Percentiles rank a stretch among this genome's conserved stretches.
These are phyloP conservation scores for Zonitis immaculata DNA, from an alignment of 2,888 invertebrate genomes.

Conservation along the genomic window DNA sequence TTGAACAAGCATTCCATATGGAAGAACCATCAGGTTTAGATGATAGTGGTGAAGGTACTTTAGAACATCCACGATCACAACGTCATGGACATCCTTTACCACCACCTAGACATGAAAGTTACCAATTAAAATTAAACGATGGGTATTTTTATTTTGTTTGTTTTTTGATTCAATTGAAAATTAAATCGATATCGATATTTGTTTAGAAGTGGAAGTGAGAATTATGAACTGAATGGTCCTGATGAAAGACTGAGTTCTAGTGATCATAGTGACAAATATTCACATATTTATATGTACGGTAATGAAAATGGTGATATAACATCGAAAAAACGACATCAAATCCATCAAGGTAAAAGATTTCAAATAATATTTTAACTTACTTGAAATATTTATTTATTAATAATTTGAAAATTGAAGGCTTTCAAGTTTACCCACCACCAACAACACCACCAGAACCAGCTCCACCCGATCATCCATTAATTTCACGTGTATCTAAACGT, in stretches of 20 bases:
- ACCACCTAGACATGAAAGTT: conserved; percentile 74
- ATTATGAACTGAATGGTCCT: conserved; percentile 60
- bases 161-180: neutral
- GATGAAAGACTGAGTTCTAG: conserved; percentile 58
- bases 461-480: conserved; percentile 64
- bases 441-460: conserved; percentile 82
- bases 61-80: conserved; percentile 66
- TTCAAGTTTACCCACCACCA: conserved; percentile 78
- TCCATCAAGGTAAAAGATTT: conserved; percentile 26
- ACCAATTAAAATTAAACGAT: conserved; percentile 63
- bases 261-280: conserved; percentile 65
- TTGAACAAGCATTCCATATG: conserved; percentile 87
- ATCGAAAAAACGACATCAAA: conserved; percentile 32
- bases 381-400: neutral
- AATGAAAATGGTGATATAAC: conserved; percentile 52
- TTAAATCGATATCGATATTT: conserved; percentile 2
- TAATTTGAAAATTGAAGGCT: conserved; percentile 50
- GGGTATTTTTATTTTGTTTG: conserved; percentile 43
- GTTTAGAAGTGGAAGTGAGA: conserved; percentile 58
- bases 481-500: conserved; percentile 51
- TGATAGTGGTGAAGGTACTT: conserved; percentile 66
- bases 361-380: neutral
- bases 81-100: conserved; percentile 55
- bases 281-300: conserved; percentile 60
- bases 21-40: conserved; percentile 61